phyloP scores from a whole-genome alignment of 2,888 invertebrate species.

The Dinocampus coccinellae region DNA sequence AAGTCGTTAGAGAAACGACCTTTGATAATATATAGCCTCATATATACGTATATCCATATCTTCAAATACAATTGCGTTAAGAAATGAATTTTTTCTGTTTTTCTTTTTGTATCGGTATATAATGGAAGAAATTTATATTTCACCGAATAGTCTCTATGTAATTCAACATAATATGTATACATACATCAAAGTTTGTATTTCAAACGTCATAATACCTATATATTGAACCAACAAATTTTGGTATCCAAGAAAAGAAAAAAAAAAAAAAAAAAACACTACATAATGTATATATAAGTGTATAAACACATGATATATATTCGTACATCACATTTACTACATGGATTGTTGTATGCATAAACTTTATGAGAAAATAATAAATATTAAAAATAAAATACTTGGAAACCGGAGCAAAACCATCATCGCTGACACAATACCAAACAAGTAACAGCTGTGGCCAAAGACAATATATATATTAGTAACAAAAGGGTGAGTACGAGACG shows the following conservation, averaged over 20 bases:
- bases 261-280: no score
- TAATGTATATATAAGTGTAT: not conserved
- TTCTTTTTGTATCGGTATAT: no score
- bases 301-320: not conserved
- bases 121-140: no score
- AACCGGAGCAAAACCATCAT: not conserved
- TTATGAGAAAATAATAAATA: not conserved
- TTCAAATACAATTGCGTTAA: no score
- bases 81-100: no score
- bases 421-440: not conserved
- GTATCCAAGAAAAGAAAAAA: conserved; percentile 12
- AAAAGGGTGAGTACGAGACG: conserved; percentile 29
- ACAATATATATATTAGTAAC: no score
- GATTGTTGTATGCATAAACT: not conserved
- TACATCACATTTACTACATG: not conserved
- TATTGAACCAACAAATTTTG: not conserved
- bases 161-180: not conserved
- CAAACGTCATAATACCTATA: not conserved
- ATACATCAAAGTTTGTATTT: not conserved
- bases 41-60: no score
- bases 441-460: not conserved
- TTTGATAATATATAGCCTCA: not conserved
- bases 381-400: not conserved
- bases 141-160: no score
- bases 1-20: not conserved